Base-by-base conservation (phyloP, 1,140 invertebrate species). In the Teleopsis dalmanni region DNA sequence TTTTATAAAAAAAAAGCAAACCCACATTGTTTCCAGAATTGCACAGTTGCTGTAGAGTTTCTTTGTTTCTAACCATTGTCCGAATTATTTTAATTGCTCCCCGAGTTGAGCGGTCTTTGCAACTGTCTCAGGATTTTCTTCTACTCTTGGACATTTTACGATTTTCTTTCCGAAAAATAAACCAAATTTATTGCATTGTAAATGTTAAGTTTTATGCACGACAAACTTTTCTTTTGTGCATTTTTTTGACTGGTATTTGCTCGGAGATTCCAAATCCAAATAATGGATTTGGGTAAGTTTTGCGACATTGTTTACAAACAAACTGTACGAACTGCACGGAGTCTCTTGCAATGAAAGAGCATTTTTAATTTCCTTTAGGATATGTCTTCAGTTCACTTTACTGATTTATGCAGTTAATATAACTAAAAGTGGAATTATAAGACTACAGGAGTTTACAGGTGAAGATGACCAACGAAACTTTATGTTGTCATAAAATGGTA, bases 241-340 rank as follows among this genome's bases (percentile, higher is more conserved):
- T 47, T 37, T 35, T 14, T 35, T 47, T 47, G 35, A 35, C 35
- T 35, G 5, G 19, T 35, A n/a, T 34, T 16, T 35, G 16, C 19
- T 8, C 19, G 34, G 16, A 7, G 16, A 4, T 35, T 14, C 6
- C 19, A 18, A 14, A 14, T 44, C 38, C 48, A 50, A 45, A 50
- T 50, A 50, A 50, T 50, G 48, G 42, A 50, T 34, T 50, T 42
- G 35, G 40, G 25, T 43, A 50, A 50, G 48, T 50, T 50, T 50
- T 50, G 48, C 42, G 41, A 45, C 48, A 45, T n/a, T n/a, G 34
- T 43, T 44, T 43, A 50, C 41, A 50, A 50, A 50, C 48, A 50
- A 50, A 50, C n/a, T n/a, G n/a, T 50, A 36, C 44, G 41, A 26
- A 50, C 37, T 40, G 45, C 45, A 47, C 23, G n/a, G n/a, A n/a